Base-by-base conservation (phyloP, 2,113 vertebrate species). In the Brachyhypopomus gauderio region DNA sequence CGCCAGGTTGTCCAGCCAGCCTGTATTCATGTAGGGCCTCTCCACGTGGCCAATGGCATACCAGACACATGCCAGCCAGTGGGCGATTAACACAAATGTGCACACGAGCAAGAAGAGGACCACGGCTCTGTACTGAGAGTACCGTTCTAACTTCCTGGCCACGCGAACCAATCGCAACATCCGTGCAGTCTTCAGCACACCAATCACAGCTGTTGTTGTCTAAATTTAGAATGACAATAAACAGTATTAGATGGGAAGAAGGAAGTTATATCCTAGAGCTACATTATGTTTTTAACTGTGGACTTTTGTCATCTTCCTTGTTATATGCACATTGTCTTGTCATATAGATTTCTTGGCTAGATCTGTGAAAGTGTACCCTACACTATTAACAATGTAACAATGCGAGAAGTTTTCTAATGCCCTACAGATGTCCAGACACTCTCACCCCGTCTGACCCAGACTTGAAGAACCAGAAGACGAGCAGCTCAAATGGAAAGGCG, bases 1-100 rank as follows among this genome's bases (percentile, higher is more conserved):
- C 0, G 97, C 96, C 86, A 99, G 91, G 89, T 96, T 97, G 90
- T 99, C 96, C 89, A 99, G 88, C 98, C 98, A 99, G 56, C 97
- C 98, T 0, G 96, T 98, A 90, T 97, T 97, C 71, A 97, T 95
- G 93, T 97, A 97, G n/a, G 96, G 96, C 86, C 95, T 91, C 89
- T 97, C 96, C 89, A 96, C 94, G 80, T 96, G 96, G 83, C 96
- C 96, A 30, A 98, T 96, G 82, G 96, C 96, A 2, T 98, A 98
- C 96, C 96, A 98, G 87, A 97, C 96, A 88, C 96, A 98, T 74
- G 96, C 96, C 63, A 98, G 92, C 96, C 96, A 98, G 86, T 98
- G 96, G 0, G 96, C 96, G 0, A 97, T 96, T 38, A 98, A 95
- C 0, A 95, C 95, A 20, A 98, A 98, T 30, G 96, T 97, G 89